Evolutionary conservation across 2,888 invertebrate genomes (phyloP).

Genomic region (Willowsia nigromaculata): DNA sequence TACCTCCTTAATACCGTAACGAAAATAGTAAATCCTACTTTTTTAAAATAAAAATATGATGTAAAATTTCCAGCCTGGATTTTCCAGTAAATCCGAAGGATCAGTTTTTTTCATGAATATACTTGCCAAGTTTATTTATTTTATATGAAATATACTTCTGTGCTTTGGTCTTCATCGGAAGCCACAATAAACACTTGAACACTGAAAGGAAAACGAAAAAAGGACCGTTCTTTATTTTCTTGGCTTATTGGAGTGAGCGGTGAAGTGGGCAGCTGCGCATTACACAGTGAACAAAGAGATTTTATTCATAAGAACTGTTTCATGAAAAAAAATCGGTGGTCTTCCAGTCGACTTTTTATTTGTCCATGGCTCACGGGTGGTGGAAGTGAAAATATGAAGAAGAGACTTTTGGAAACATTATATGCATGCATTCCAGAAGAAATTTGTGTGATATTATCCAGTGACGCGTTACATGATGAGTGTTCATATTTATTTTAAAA

Average conservation of each 20-base stretch:
- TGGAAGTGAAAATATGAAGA: background rate
- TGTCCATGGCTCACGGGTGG: conserved; percentile 12
- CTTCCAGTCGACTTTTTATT: conserved; percentile 15
- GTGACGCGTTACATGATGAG: background rate
- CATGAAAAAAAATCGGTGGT: conserved; percentile 18
- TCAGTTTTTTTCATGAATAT: background rate
- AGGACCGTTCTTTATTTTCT: conserved; percentile 35
- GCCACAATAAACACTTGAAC: conserved; percentile 56
- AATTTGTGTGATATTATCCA: conserved; percentile 33
- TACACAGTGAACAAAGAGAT: conserved; percentile 37
- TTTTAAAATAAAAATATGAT: background rate
- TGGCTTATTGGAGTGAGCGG: background rate
- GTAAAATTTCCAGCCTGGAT: conserved; percentile 13
- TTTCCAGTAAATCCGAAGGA: conserved; percentile 42
- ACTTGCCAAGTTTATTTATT: conserved; percentile 29
- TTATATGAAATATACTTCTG: background rate
- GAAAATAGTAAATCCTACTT: conserved; percentile 7
- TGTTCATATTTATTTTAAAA: conserved; percentile 8
- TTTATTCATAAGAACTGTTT: conserved; percentile 21
- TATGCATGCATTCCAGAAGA: conserved; percentile 10
- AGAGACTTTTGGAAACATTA: conserved; percentile 5
- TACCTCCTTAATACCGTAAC: background rate
- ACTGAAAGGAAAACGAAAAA: background rate
- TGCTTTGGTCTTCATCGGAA: background rate
- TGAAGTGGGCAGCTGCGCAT: conserved; percentile 39